Conservation (phyloP, 2,113 vertebrate genomes). For the Myrmecobius fasciatus region DNA sequence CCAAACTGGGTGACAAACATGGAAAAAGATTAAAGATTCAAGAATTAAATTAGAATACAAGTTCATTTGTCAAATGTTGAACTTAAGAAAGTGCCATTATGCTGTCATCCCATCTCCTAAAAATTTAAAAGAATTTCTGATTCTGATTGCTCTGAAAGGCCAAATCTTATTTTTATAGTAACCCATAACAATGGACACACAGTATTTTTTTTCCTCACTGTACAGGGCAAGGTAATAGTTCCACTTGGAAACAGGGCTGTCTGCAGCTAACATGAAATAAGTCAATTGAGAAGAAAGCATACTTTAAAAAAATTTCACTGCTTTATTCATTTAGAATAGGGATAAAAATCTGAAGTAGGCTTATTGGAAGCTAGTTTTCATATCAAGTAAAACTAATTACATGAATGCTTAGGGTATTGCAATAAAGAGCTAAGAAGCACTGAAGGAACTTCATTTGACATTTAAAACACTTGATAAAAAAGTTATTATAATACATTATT, state of each 20-base stretch:
- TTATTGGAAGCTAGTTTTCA: conserved; percentile 11
- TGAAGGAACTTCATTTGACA: conserved; percentile 8
- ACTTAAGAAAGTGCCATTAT: conserved; percentile 18
- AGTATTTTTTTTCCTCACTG: conserved; percentile 11
- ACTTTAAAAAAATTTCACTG: conserved; percentile 28
- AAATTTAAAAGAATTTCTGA: conserved; percentile 22
- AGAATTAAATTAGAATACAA: conserved; percentile 8
- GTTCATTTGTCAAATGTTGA: conserved; percentile 25
- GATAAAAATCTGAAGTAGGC: conserved; percentile 25
- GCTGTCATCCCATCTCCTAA: background rate
- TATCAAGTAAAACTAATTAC: conserved; percentile 2
- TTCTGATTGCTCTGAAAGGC: background rate
- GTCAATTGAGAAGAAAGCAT: background rate
- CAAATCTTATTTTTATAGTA: conserved; percentile 26
- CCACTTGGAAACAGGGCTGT: conserved; percentile 36
- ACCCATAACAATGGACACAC: background rate
- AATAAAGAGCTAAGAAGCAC: conserved; percentile 18
- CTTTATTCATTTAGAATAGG: background rate
- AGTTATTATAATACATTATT: conserved; percentile 7
- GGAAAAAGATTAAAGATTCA: background rate
- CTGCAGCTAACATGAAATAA: background rate
- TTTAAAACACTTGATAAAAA: conserved; percentile 45
- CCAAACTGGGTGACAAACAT: conserved; percentile 4
- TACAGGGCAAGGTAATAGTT: conserved; percentile 31
- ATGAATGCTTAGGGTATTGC: background rate